phyloP scores from a whole-genome alignment of 2,113 vertebrate genomes.

The Anser brachyrhynchus region DNA sequence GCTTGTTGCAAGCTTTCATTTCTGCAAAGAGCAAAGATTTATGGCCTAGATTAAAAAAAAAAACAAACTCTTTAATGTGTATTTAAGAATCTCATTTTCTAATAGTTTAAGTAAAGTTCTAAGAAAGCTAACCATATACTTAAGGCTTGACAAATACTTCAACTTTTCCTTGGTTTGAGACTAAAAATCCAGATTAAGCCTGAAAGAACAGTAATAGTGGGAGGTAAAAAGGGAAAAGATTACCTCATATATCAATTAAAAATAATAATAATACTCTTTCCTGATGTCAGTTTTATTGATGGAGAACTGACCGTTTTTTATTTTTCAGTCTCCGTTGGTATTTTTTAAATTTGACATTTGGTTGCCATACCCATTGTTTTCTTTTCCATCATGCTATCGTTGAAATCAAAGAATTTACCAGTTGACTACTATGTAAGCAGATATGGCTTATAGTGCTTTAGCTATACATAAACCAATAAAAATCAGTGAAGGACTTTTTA shows the following conservation, averaged over 20 bases:
- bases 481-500: background rate
- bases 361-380: background rate
- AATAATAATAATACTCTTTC: background rate
- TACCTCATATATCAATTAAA: background rate
- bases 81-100: background rate
- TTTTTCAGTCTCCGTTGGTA: background rate
- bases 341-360: background rate
- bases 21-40: background rate
- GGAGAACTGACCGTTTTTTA: background rate
- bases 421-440: background rate
- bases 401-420: background rate
- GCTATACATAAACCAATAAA: no score
- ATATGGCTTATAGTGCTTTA: no score
- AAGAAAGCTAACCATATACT: background rate
- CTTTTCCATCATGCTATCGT: background rate
- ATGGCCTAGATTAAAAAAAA: background rate
- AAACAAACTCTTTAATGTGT: background rate
- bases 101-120: background rate
- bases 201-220: background rate
- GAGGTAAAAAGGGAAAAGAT: background rate
- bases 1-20: background rate
- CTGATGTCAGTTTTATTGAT: background rate
- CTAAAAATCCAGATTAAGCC: background rate
- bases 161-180: background rate
- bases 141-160: background rate